phyloP scores from a whole-genome alignment of 1,140 invertebrate species.

The Aphaenogaster ashmeadi region DNA sequence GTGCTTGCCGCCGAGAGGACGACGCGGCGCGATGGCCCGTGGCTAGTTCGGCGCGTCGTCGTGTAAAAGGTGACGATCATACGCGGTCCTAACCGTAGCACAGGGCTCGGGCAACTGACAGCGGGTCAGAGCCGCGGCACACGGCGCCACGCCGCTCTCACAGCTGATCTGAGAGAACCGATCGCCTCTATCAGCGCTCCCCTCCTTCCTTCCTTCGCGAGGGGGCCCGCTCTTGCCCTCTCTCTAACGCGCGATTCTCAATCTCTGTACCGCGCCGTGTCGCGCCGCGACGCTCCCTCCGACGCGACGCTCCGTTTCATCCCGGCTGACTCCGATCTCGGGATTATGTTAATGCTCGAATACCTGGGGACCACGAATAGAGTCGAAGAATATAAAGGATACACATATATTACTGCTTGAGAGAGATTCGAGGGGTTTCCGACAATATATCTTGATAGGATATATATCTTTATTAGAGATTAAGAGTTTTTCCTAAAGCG shows the following conservation, averaged over 20 bases:
- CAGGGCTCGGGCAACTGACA: slow-evolving; percentile 87
- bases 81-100: slow-evolving; percentile 86
- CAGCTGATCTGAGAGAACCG: slow-evolving; percentile 83
- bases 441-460: background rate
- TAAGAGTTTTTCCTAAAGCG: background rate
- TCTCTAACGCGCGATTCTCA: slow-evolving; percentile 73
- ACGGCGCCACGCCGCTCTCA: slow-evolving; percentile 86
- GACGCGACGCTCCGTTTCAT: slow-evolving; percentile 33
- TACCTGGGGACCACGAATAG: background rate
- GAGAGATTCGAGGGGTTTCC: background rate
- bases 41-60: slow-evolving; percentile 49
- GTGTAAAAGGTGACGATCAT: slow-evolving; percentile 74
- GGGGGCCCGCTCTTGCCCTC: slow-evolving; percentile 63
- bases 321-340: slow-evolving; percentile 4
- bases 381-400: background rate
- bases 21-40: slow-evolving; percentile 56
- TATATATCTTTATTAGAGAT: slow-evolving; percentile 1
- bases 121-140: slow-evolving; percentile 84
- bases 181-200: slow-evolving; percentile 74
- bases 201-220: slow-evolving; percentile 31
- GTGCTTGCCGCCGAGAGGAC: slow-evolving; percentile 44
- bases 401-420: background rate
- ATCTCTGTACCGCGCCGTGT: slow-evolving; percentile 47
- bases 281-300: slow-evolving; percentile 39
- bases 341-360: slow-evolving; percentile 15